phyloP scores from a whole-genome alignment of 2,113 vertebrate species.

The Pseudorasbora parva region DNA sequence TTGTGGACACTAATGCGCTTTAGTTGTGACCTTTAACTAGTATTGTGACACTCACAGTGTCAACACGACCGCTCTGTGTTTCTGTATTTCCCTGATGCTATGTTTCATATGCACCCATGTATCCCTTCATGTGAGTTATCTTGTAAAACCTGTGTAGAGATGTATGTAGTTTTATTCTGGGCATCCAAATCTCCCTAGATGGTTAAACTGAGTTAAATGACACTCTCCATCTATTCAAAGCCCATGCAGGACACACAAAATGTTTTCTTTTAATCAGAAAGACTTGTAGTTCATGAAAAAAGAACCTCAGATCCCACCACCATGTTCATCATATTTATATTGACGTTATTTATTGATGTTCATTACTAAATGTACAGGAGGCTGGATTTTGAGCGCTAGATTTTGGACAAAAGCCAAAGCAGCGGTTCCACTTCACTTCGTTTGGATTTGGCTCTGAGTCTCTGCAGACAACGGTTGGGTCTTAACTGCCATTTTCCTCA shows the following conservation, averaged over 20 bases:
- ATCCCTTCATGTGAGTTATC: background rate
- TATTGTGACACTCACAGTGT: background rate
- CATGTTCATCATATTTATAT: conserved; percentile 33
- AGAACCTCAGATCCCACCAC: background rate
- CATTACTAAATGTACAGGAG: conserved; percentile 20
- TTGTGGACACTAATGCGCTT: background rate
- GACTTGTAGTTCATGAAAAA: background rate
- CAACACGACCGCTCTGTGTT: background rate
- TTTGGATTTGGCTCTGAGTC: conserved; percentile 37
- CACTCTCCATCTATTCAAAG: background rate
- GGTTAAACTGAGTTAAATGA: conserved; percentile 1
- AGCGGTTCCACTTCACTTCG: conserved; percentile 3
- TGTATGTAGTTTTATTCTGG: conserved; percentile 3
- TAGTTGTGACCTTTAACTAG: background rate
- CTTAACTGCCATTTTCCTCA: conserved; percentile 51
- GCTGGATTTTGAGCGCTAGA: conserved; percentile 21
- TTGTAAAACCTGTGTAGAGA: conserved; percentile 1
- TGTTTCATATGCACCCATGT: background rate
- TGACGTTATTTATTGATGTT: conserved; percentile 36
- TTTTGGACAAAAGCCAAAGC: conserved; percentile 15
- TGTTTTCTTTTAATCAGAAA: background rate
- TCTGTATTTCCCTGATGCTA: background rate
- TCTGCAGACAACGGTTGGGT: conserved; percentile 47
- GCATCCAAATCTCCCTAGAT: conserved; percentile 12
- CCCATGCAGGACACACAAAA: background rate